These are phyloP conservation scores for Drosophila mettleri DNA, from an alignment of 2,888 invertebrate species.

Conservation along the genomic window DNA sequence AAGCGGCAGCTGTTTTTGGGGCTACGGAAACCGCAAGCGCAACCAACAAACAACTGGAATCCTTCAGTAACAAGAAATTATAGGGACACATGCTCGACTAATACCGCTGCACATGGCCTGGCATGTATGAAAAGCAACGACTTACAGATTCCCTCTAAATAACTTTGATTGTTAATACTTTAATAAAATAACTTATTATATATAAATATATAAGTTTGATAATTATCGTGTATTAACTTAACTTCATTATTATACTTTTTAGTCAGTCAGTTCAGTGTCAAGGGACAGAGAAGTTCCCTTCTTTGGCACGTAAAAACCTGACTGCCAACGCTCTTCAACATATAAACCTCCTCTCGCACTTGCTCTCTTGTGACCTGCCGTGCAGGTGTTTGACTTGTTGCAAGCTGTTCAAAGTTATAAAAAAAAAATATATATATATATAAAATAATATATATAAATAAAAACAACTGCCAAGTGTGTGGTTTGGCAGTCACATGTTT, in stretches of 20 bases:
- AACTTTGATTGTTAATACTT: too few relatives aligned
- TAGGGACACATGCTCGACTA: slow-evolving; percentile 31
- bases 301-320: slow-evolving; percentile 51
- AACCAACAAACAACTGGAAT: slow-evolving; percentile 34
- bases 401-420: slow-evolving; percentile 47
- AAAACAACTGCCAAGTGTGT: slow-evolving; percentile 44
- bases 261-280: too few relatives aligned
- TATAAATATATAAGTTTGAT: background rate
- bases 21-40: slow-evolving; percentile 35
- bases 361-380: slow-evolving; percentile 5
- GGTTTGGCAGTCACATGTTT: slow-evolving; percentile 48
- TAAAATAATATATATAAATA: slow-evolving; percentile 4
- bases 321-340: slow-evolving; percentile 15
- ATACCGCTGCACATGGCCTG: slow-evolving; percentile 27
- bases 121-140: background rate
- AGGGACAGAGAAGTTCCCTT: slow-evolving; percentile 20
- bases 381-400: slow-evolving; percentile 71
- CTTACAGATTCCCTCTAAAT: background rate
- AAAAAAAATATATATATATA: slow-evolving; percentile 9
- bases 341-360: slow-evolving; percentile 4
- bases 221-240: too few relatives aligned
- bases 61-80: slow-evolving; percentile 39
- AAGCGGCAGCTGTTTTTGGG: slow-evolving; percentile 53
- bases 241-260: background rate
- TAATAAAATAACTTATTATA: too few relatives aligned